Base-by-base conservation (phyloP, 2,888 invertebrate genomes). In the Tinea trinotella region DNA sequence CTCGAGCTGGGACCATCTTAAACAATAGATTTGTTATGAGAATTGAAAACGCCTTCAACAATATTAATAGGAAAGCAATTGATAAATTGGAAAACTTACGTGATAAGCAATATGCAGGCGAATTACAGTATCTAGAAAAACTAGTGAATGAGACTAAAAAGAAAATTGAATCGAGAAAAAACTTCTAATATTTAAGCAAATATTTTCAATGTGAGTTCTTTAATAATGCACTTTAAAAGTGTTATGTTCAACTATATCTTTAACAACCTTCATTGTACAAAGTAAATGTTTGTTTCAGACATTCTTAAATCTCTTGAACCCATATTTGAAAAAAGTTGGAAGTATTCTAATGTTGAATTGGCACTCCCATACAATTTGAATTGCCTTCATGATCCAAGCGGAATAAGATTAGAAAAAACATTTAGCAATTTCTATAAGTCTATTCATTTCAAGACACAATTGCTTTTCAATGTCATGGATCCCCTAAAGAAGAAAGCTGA, bases 341-440 rank as follows among this genome's bases (percentile, higher is more conserved):
- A 67, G 52, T 85, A 83, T 60, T 65, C 72, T 22, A 85, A 82
- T 67, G 24, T 50, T 9, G 84, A 85, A 70, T 64, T 70, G 50
- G 70, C 66, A 30, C 84, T 84, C n/a, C 83, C 84, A 0, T 59
- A 70, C 62, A 74, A 75, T 9, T 52, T 61, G 19, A 55, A 57
- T 12, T 65, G 73, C 3, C 68, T 81, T 53, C 59, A 67, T 53
- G 82, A 80, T 10, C 57, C 67, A 10, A 40, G 34, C 15, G 80
- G 79, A 17, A 53, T 20, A 19, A 12, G 6, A n/a, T 19, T 53
- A 13, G 53, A 53, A 40, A 18, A 35, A 1, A 35, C 10, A 34
- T 12, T 52, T 40, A 3, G 40, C 40, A 40, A 40, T 12, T 40
- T 24, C n/a, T n/a, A n/a, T n/a, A n/a, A n/a, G n/a, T n/a, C n/a